Evolutionary conservation across 2,888 invertebrate genomes (phyloP), one percentile per base, ranked within the genome.

Genomic region (Xanthia togata): DNA sequence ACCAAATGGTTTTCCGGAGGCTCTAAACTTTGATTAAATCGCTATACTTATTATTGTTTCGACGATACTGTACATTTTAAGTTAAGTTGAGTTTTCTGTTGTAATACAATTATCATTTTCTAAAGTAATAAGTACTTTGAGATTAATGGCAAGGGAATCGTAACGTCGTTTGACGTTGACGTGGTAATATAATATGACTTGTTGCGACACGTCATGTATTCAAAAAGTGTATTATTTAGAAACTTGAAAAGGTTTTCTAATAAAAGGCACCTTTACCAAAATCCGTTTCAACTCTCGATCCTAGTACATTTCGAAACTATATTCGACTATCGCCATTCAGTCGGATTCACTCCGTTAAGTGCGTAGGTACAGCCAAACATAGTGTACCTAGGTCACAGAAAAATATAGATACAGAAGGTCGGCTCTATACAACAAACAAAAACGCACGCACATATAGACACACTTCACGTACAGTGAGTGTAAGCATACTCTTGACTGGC

Each of bases 291-390:
- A 6, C 38, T 60, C 26, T 41, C 23, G 26, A 62, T 26, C 12
- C 35, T 41, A 50, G 26, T 44, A 64, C 44, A 69, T 59, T 67
- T 44, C 75, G 53, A 53, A 23, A 55, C n/a, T 67, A 44, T 20
- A 53, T 31, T 76, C 31, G 20, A 17, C n/a, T 60, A 47, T 57
- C 47, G 31, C 20, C 44, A 67, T 82, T 41, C 38, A 70, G 14
- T 67, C 23, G 53, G 26, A 31, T 70, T 55, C 50, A 78, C 83
- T 78, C 53, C 17, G 72, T 63, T 78, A 73, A 78, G 62, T 11
- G 63, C 44, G 12, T 41, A 41, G 9, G 41, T 38, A 38, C 50
- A 57, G n/a, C 3, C 31, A 14, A 26, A 41, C 35, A 55, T 41
- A 50, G 41, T 47, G 47, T 2, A 70, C 12, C 31, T 5, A 76